Base-by-base conservation (phyloP, 2,113 vertebrate species). In the Atherinomorus stipes region DNA sequence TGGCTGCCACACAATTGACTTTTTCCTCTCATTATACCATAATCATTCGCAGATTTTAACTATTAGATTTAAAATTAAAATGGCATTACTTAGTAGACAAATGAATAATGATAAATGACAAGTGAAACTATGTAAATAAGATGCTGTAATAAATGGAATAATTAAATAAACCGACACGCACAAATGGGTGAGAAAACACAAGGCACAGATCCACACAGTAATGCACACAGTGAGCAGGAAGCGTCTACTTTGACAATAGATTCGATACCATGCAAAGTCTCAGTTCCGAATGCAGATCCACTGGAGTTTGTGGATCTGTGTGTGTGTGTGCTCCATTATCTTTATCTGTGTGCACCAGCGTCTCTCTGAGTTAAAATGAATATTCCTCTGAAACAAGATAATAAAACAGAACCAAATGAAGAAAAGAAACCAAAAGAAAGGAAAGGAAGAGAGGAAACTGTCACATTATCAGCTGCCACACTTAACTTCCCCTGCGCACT, bases 381-480 rank as follows among this genome's bases (percentile, higher is more conserved):
- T 28, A 45, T 56, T 15, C 0, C 38, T 26, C 58, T 59, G 61
- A 4, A 34, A 15, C 5, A 13, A 15, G 38, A 42, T n/a, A 19
- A 18, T 44, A 5, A 18, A 47, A 47, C 44, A 47, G 7, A 6
- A 47, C 44, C 40, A 42, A 15, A 5, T 19, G 8, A 19, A 18
- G 44, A n/a, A 47, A n/a, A 9, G 7, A 85, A 82, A 85, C 83
- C 78, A 83, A 78, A 64, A 81, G 60, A 74, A 65, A 65, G 64
- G 12, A 57, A 60, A 66, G 51, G 18, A 34, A 9, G 16, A 18
- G 79, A 80, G 85, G 85, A 92, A 89, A 81, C 60, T 28, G 80
- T 82, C 67, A 62, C 28, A 64, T 81, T 87, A 88, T 87, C 81
- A 2, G 72, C 65, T 57, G 64, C 74, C 84, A 87, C 52, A 62